Evolutionary conservation across 2,888 invertebrate species (phyloP), one percentile per base, ranked within the genome.

Genomic region (Clusia tigrina): DNA sequence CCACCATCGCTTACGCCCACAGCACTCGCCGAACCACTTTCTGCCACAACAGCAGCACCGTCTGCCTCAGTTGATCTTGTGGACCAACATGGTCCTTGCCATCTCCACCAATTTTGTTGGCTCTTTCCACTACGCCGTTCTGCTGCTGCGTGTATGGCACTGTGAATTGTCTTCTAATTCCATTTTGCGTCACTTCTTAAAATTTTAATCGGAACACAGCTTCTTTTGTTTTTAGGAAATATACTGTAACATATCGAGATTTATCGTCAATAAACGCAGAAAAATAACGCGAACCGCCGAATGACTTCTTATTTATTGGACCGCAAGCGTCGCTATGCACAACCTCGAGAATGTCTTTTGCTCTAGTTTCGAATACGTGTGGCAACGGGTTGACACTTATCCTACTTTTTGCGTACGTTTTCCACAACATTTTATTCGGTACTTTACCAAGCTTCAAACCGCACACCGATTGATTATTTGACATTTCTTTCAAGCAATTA

Each of bases 21-120:
- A 70, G 54, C 18, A 38, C 51, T 66, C 78, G 69, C 26, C 71
- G 2, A 77, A 25, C 2, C n/a, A n/a, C n/a, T n/a, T n/a, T 60
- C 63, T 38, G 70, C 60, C n/a, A n/a, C n/a, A n/a, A n/a, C n/a
- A n/a, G n/a, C n/a, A n/a, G n/a, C n/a, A n/a, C n/a, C n/a, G n/a
- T n/a, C n/a, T n/a, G n/a, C n/a, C n/a, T n/a, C n/a, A n/a, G n/a
- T n/a, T n/a, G n/a, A n/a, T n/a, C n/a, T n/a, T n/a, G 25, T 72
- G 63, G 1, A 69, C 51, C 17, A 79, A 24, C 66, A 78, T 71
- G 5, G 68, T 64, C 26, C 76, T 66, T 1, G 74, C 58, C 57
- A 55, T 54, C 25, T 74, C 58, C 51, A 67, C 56, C 12, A 66
- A 51, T 1, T 9, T 53, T n/a, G 20, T 62, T 62, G 1, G 46